These are phyloP conservation scores for rabbit (Oryctolagus cuniculus) DNA, from an alignment of 2,113 vertebrate species.

Conservation along the genomic window DNA sequence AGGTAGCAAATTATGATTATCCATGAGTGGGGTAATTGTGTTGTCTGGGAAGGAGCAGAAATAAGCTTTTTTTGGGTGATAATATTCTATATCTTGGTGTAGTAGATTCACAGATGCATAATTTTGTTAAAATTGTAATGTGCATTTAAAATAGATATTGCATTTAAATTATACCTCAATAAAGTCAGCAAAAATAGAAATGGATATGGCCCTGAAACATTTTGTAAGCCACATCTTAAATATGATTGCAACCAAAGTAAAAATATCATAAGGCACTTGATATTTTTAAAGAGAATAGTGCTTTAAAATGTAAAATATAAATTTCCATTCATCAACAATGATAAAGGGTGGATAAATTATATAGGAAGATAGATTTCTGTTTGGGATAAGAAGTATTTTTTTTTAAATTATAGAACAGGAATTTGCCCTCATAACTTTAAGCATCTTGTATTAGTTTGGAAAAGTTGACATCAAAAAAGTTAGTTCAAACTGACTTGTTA, in stretches of 20 bases:
- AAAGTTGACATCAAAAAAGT: background rate
- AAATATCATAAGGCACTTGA: conserved; percentile 5
- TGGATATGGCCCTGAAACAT: background rate
- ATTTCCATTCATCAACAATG: background rate
- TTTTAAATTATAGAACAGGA: background rate
- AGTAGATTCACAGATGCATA: background rate
- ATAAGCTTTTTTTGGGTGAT: background rate
- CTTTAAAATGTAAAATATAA: conserved; percentile 15
- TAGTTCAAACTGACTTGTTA: background rate
- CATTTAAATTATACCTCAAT: background rate
- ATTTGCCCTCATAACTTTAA: background rate
- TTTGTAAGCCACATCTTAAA: background rate
- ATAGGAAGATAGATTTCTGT: background rate
- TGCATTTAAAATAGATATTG: background rate
- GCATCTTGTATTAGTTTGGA: background rate
- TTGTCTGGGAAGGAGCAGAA: background rate
- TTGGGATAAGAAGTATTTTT: background rate
- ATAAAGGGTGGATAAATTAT: conserved; percentile 4
- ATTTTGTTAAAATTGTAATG: conserved; percentile 4
- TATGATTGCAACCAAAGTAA: background rate
- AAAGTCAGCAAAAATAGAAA: background rate
- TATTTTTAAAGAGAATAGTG: background rate
- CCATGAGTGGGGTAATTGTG: background rate
- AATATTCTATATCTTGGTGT: background rate
- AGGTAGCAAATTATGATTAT: background rate